These are phyloP conservation scores for Cirrhinus mrigala DNA, from an alignment of 2,797 vertebrate genomes.

Conservation along the genomic window DNA sequence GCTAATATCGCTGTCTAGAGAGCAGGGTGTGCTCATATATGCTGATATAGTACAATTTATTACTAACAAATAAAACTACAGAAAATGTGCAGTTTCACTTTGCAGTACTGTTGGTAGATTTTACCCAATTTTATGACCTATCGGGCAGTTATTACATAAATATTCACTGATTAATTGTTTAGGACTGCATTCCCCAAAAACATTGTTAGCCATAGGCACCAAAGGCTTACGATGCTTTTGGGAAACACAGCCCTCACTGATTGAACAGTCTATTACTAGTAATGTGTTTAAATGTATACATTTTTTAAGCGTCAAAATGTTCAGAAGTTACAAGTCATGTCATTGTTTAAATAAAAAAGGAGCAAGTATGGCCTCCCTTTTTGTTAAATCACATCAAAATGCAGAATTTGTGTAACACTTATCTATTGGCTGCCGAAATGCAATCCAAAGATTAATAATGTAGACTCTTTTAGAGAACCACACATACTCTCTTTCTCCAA, in stretches of 20 bases:
- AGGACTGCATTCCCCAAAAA: background rate
- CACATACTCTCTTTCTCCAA: constrained; percentile 29
- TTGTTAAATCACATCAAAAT: background rate
- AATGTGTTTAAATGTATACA: background rate
- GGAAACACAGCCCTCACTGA: background rate
- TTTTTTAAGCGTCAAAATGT: background rate
- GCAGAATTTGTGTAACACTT: constrained; percentile 1
- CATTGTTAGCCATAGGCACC: background rate
- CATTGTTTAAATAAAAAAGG: background rate
- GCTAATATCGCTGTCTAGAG: background rate
- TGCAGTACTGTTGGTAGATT: constrained; percentile 7
- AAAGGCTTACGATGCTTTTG: background rate
- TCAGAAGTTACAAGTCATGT: background rate
- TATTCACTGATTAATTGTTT: background rate
- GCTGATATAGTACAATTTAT: background rate
- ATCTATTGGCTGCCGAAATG: constrained; percentile 12
- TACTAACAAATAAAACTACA: background rate
- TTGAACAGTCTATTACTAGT: background rate
- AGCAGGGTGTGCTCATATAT: background rate
- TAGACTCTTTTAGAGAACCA: constrained; percentile 13
- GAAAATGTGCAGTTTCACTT: background rate
- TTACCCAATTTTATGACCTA: background rate
- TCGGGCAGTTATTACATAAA: background rate
- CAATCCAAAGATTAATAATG: constrained; percentile 49
- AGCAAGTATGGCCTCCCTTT: background rate